phyloP scores from a whole-genome alignment of 2,113 vertebrate genomes.

The Odocoileus virginianus region DNA sequence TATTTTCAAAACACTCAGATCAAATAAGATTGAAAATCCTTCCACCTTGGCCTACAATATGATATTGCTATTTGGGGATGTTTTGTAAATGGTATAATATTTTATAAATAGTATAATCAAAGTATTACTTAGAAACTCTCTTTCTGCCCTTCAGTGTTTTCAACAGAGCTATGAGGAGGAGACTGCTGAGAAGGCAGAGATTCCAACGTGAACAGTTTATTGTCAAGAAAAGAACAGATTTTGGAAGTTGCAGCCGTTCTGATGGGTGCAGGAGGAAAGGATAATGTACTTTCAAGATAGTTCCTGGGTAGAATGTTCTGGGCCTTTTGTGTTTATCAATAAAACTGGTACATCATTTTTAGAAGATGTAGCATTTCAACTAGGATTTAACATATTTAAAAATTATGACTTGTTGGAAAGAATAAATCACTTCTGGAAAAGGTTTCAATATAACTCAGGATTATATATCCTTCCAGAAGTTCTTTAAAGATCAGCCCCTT shows the following conservation, averaged over 20 bases:
- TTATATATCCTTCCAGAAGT: not conserved
- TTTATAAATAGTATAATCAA: not conserved
- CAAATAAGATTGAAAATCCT: not conserved
- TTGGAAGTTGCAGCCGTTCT: not conserved
- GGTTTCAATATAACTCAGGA: not conserved
- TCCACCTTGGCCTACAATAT: not conserved
- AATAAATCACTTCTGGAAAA: not conserved
- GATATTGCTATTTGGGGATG: no score
- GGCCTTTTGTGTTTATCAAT: not conserved
- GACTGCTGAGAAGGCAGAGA: rapidly evolving
- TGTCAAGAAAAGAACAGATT: not conserved
- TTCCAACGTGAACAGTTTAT: not conserved
- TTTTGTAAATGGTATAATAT: not conserved
- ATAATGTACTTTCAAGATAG: not conserved
- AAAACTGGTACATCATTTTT: not conserved
- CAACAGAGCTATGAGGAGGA: rapidly evolving
- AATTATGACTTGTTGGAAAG: not conserved
- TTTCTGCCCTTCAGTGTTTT: not conserved
- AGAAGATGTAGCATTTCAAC: not conserved
- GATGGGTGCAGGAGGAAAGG: not conserved
- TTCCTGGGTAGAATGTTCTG: not conserved
- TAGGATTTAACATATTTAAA: not conserved
- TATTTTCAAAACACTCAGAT: not conserved
- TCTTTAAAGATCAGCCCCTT: not conserved
- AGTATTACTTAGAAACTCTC: not conserved